These are phyloP conservation scores for Semaprochilodus insignis DNA, from an alignment of 2,797 vertebrate genomes.

Conservation along the genomic window DNA sequence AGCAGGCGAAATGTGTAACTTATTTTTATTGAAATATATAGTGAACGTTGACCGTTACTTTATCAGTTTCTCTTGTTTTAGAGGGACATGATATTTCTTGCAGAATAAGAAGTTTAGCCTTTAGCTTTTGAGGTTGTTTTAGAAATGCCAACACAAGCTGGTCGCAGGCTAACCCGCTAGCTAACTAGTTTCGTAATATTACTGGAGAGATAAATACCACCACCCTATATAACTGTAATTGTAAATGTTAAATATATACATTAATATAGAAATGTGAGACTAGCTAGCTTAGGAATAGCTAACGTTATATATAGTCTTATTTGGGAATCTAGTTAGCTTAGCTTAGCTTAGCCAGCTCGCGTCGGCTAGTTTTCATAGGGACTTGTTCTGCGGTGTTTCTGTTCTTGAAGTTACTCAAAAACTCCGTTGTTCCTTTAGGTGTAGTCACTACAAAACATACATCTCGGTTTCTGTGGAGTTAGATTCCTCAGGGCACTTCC, in stretches of 20 bases:
- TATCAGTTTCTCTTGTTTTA: neutral
- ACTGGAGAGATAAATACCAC: neutral
- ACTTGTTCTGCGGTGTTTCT: neutral
- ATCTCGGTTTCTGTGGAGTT: no score
- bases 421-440: no score
- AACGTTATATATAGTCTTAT: neutral
- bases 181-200: neutral
- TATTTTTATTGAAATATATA: neutral
- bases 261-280: neutral
- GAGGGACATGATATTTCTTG: neutral
- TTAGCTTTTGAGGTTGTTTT: neutral
- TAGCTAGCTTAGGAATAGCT: neutral
- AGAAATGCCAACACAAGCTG: neutral
- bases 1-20: neutral
- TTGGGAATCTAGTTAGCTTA: neutral
- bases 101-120: neutral
- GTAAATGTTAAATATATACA: neutral
- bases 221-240: no score
- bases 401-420: no score
- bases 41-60: no score
- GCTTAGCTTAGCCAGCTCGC: no score
- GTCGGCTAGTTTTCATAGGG: neutral
- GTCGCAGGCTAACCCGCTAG: neutral
- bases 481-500: no score
- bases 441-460: no score